These are phyloP conservation scores for Planiliza haematocheilus DNA, from an alignment of 2,113 vertebrate genomes.

Conservation along the genomic window DNA sequence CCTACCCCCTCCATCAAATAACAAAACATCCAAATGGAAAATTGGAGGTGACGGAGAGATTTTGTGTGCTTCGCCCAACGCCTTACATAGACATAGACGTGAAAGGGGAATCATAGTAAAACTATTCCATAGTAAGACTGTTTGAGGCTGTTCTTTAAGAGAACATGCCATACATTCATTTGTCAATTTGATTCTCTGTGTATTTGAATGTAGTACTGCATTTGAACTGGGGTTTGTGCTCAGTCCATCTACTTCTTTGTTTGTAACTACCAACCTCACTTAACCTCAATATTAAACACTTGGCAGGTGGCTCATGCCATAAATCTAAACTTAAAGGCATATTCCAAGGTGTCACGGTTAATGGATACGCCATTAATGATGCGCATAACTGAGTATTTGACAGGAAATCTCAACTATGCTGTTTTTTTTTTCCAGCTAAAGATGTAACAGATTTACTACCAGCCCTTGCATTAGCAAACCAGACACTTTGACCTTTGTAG, in stretches of 20 bases:
- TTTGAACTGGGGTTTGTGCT: not conserved
- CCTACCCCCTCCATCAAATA: constrained; percentile 66
- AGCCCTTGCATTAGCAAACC: too few relatives aligned
- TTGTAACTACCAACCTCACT: not conserved
- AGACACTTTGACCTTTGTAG: too few relatives aligned
- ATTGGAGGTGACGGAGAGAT: constrained; percentile 71
- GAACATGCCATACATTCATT: constrained; percentile 6
- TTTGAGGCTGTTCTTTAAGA: not conserved
- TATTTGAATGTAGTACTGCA: too few relatives aligned
- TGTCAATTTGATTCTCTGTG: too few relatives aligned
- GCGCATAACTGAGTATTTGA: too few relatives aligned
- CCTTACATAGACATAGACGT: constrained; percentile 67
- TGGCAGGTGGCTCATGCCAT: too few relatives aligned
- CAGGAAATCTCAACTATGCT: too few relatives aligned
- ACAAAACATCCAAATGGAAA: constrained; percentile 52
- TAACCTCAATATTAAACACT: too few relatives aligned
- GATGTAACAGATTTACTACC: too few relatives aligned
- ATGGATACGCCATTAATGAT: too few relatives aligned
- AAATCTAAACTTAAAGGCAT: not conserved
- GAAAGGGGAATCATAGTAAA: constrained; percentile 25
- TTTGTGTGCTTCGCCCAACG: constrained; percentile 73
- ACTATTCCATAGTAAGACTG: constrained; percentile 4
- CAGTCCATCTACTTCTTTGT: not conserved
- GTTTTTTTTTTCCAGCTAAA: too few relatives aligned
- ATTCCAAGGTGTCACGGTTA: too few relatives aligned